phyloP scores from a whole-genome alignment of 2,888 invertebrate genomes.

The Taenaris catops region DNA sequence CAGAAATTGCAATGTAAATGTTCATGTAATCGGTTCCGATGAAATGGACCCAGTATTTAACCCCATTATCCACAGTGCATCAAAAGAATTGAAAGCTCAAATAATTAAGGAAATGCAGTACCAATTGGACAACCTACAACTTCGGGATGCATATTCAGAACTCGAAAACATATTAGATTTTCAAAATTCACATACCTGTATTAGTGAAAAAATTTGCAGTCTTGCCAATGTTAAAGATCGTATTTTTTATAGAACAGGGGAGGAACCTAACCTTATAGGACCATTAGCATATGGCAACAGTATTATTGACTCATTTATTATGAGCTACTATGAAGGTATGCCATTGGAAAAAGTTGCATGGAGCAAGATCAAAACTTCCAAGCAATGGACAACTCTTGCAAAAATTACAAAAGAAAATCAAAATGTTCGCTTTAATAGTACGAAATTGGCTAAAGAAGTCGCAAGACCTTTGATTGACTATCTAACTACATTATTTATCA shows the following conservation, averaged over 20 bases:
- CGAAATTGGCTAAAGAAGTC: slow-evolving; percentile 37
- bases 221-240: slow-evolving; percentile 32
- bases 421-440: slow-evolving; percentile 46
- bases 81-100: slow-evolving; percentile 30
- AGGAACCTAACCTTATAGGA: slow-evolving; percentile 46
- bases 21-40: slow-evolving; percentile 33
- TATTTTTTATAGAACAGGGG: slow-evolving; percentile 34
- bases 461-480: slow-evolving; percentile 40
- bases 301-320: slow-evolving; percentile 50
- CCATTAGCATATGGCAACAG: slow-evolving; percentile 40
- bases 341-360: slow-evolving; percentile 46
- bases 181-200: slow-evolving; percentile 42
- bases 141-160: slow-evolving; percentile 35
- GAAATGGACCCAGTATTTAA: slow-evolving; percentile 45
- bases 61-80: slow-evolving; percentile 38
- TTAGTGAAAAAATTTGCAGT: slow-evolving; percentile 38
- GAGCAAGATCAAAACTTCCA: slow-evolving; percentile 40
- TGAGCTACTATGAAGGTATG: slow-evolving; percentile 56
- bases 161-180: slow-evolving; percentile 46
- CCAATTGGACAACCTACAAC: slow-evolving; percentile 34
- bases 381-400: slow-evolving; percentile 42
- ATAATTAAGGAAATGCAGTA: slow-evolving; percentile 39
- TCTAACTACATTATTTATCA: slow-evolving; percentile 34
- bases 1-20: slow-evolving; percentile 39
- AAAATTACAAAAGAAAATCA: slow-evolving; percentile 41